Evolutionary conservation across 2,888 invertebrate species (phyloP), one percentile per base, ranked within the genome.

Genomic region (Patella caerulea): DNA sequence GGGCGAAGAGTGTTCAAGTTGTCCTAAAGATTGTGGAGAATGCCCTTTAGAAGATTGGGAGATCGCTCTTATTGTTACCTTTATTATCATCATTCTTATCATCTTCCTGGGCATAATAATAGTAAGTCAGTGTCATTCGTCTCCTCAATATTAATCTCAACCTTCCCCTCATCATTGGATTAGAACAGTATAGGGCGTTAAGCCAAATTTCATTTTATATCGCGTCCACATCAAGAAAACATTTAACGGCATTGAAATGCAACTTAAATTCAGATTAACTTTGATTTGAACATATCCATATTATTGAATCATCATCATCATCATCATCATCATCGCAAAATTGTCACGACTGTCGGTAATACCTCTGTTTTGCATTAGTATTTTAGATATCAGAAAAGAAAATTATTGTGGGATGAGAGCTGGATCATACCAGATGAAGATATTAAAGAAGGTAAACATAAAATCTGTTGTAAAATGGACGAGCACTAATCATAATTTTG

Each of bases 331-430:
- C 52, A 73, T 73, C 73, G 14, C 9, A 45, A 45, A 7, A 45
- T 45, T 45, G 7, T 0, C 45, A 45, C 1, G 7, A 7, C 7
- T 45, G 45, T 45, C 12, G 56, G 54, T 53, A 71, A n/a, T 69
- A 54, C 83, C 80, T 45, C 7, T 45, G 9, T 0, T 45, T 45
- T 45, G 34, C 9, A 45, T 34, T 82, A 88, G 88, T 87, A 88
- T 73, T 83, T 88, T 69, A 84, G 84, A 59, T 86, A 83, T 53
- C 85, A 86, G 70, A 85, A 84, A 75, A 74, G 86, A 71, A 88
- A 88, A 76, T 72, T 89, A 45, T 77, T 90, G 11, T 89, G 87
- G 86, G 90, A 90, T 77, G 88, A 89, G 78, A 88, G 88, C 69
- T 90, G 90, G 90, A 89, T 90, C 14, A 83, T 88, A 45, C 80